Conservation (phyloP, 2,113 vertebrate genomes). For the Onychorhynchus coronatus region DNA sequence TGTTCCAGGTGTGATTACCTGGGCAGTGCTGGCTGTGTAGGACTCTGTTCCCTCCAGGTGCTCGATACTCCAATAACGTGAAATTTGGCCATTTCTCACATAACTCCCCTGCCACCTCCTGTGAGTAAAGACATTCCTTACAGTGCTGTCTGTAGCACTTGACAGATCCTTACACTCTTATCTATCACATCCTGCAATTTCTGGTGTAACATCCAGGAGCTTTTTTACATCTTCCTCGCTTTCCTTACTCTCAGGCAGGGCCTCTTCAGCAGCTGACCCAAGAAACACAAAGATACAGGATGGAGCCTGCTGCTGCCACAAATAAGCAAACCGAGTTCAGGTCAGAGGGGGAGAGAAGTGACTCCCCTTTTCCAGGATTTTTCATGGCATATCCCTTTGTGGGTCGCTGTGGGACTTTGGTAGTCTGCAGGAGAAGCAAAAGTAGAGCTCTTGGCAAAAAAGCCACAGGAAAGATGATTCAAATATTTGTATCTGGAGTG, state of each 20-base stretch:
- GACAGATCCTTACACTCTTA: background rate
- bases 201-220: background rate
- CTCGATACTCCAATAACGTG: background rate
- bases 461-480: background rate
- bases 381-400: background rate
- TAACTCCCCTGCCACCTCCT: background rate
- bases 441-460: background rate
- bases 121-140: background rate
- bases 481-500: background rate
- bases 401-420: background rate
- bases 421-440: background rate
- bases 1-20: background rate
- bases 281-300: background rate
- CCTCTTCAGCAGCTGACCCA: rapidly evolving
- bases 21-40: background rate
- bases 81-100: background rate
- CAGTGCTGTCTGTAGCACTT: rapidly evolving
- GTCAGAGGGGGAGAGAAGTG: background rate
- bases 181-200: rapidly evolving
- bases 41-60: background rate
- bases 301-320: background rate
- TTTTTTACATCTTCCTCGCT: background rate
- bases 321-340: background rate
- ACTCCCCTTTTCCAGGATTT: background rate
- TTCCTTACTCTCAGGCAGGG: background rate